These are phyloP conservation scores for Megaceryle torquata DNA, from an alignment of 2,113 vertebrate species.

Conservation along the genomic window DNA sequence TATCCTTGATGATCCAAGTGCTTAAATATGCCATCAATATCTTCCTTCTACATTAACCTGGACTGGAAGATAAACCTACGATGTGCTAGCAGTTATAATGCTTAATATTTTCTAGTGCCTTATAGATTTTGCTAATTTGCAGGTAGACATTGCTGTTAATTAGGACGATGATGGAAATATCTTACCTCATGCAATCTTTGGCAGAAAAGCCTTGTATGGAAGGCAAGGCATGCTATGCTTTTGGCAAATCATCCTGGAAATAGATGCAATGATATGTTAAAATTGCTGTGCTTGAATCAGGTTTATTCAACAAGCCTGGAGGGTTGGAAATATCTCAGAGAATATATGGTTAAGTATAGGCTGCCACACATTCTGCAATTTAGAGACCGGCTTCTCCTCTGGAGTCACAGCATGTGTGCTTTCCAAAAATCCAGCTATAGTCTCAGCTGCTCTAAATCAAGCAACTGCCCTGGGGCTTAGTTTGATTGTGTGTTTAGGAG, in stretches of 20 bases:
- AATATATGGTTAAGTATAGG: background rate
- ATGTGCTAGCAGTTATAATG: background rate
- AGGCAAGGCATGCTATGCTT: background rate
- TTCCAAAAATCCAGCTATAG: background rate
- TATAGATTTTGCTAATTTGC: background rate
- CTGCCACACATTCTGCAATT: background rate
- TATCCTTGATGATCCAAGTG: background rate
- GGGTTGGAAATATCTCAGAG: background rate
- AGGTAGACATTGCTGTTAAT: background rate
- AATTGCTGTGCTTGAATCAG: background rate
- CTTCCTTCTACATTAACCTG: background rate
- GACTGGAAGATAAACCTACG: background rate
- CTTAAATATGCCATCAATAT: background rate
- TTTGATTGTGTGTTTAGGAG: background rate
- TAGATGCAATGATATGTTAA: background rate
- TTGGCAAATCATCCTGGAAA: background rate
- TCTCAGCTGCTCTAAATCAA: constrained; percentile 31
- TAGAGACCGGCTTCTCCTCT: background rate
- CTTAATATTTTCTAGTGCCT: background rate
- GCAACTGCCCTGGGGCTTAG: background rate
- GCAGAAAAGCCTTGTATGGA: background rate
- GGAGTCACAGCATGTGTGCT: background rate
- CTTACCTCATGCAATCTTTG: background rate
- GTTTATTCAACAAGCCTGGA: background rate
- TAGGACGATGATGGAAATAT: background rate